Evolutionary conservation across 2,113 vertebrate genomes (phyloP), one percentile per base, ranked within the genome.

Genomic region (Neotoma lepida): DNA sequence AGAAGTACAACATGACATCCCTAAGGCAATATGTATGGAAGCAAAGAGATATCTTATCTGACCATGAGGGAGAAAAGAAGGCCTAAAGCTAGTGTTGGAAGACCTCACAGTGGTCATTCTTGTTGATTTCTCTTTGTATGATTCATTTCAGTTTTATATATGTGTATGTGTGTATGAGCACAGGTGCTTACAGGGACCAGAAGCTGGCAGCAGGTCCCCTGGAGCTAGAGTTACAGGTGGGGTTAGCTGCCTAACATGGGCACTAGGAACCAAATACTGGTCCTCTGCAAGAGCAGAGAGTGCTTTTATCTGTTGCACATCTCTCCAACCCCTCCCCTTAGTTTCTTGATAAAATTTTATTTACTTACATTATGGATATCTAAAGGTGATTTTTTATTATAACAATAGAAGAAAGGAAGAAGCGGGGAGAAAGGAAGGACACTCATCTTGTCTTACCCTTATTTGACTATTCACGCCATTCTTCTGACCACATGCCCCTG

Each of bases 401-500:
- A n/a, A 10, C n/a, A 44, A 15, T 66, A 2, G 41, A 15, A 20
- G 4, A 18, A 20, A 18, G 9, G 26, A 89, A 44, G 6, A n/a
- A n/a, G n/a, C n/a, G n/a, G n/a, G n/a, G n/a, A 20, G 4, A 18
- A 20, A 18, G 9, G 26, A 89, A 44, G 6, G 7, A 78, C 86
- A 56, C 46, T 80, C 33, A 41, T 1, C n/a, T 86, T 86, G 56
- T 49, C 9, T 91, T 73, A 24, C 0, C 26, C 7, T 84, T 46
- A 51, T 20, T 86, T 71, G 14, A 85, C 33, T 87, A 76, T 41
- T 92, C 49, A 80, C 20, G 56, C 2, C 74, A 4, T 33, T 33
- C 35, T 86, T 4, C 63, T 78, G 10, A 81, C 5, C 9, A 2
- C 4, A 81, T 7, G 24, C 1, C 0, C 0, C 6, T 35, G 28